Conservation (phyloP, 2,113 vertebrate genomes). For the Oriolus oriolus region DNA sequence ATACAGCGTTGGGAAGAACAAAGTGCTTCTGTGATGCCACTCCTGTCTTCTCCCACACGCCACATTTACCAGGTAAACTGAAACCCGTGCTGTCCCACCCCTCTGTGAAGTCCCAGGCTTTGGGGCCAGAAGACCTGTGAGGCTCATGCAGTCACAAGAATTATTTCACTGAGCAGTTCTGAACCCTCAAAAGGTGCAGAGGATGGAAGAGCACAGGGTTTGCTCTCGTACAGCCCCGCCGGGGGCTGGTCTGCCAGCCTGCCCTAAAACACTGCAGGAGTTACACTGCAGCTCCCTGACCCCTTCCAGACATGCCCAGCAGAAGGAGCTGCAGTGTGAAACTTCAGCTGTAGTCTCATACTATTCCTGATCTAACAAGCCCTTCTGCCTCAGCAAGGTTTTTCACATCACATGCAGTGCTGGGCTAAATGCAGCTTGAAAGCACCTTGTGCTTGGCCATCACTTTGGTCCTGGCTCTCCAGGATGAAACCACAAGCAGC, state of each 20-base stretch:
- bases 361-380: neutral
- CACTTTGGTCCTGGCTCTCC: neutral
- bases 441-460: neutral
- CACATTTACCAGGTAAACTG: neutral
- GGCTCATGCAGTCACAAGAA: neutral
- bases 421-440: neutral
- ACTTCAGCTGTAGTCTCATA: neutral
- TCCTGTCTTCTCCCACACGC: neutral
- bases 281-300: rapidly evolving
- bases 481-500: neutral
- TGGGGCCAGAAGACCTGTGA: neutral
- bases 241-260: neutral
- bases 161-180: neutral
- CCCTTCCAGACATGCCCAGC: neutral
- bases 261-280: neutral
- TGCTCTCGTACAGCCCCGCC: rapidly evolving
- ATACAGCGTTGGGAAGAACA: neutral
- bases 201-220: neutral
- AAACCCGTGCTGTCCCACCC: neutral
- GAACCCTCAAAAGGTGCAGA: neutral
- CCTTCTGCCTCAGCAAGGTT: neutral
- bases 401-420: neutral
- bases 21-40: neutral
- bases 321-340: neutral
- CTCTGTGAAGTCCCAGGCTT: neutral